phyloP scores from a whole-genome alignment of 1,140 invertebrate species.

The Argopecten irradians region DNA sequence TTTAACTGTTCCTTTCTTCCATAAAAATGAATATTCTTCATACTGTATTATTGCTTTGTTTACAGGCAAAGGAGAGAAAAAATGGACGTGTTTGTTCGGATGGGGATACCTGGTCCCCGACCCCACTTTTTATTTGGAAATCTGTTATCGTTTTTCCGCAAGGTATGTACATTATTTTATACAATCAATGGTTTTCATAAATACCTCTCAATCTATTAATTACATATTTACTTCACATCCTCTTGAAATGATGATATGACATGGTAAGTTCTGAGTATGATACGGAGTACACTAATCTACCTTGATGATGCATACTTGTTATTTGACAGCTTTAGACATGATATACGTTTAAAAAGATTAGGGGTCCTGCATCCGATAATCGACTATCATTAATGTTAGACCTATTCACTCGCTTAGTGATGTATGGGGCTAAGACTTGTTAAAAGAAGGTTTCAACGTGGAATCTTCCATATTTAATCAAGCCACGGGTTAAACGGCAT shows the following conservation, averaged over 20 bases:
- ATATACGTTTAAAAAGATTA: background rate
- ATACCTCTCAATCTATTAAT: background rate
- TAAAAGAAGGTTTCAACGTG: background rate
- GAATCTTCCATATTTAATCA: background rate
- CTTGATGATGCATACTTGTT: background rate
- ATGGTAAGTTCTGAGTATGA: background rate
- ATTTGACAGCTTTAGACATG: background rate
- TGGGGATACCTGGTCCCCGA: constrained; percentile 73
- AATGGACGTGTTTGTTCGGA: constrained; percentile 67
- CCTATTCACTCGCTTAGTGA: background rate
- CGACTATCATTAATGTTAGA: background rate
- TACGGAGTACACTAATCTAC: background rate
- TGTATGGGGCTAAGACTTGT: background rate
- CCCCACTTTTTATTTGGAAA: constrained; percentile 76
- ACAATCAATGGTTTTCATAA: background rate
- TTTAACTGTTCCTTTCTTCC: too few relatives aligned
- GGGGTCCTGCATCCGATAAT: background rate
- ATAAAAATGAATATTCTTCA: too few relatives aligned
- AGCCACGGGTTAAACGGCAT: background rate
- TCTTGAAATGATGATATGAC: background rate
- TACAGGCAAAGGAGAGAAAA: constrained; percentile 60
- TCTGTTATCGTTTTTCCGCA: constrained; percentile 63
- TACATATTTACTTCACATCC: background rate
- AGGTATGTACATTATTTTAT: constrained; percentile 43
- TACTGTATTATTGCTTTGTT: constrained; percentile 34